Percentiles rank a stretch among this genome's conserved stretches.
Conservation (phyloP, 2,888 invertebrate species). For the Pyrochroa serraticornis region DNA sequence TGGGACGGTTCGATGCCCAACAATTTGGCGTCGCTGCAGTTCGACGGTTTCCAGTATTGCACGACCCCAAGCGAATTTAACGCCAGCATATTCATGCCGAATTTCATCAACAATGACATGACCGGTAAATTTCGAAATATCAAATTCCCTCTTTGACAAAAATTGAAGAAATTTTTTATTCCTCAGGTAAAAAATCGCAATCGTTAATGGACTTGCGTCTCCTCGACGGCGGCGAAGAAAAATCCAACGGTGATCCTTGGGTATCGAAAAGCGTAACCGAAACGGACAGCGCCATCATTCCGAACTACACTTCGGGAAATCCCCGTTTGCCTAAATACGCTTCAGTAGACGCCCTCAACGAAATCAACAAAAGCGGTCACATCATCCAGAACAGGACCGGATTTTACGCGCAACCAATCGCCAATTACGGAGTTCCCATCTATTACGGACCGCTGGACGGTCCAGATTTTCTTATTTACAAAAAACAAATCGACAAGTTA, state of each 20-base stretch:
- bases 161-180: slow-evolving; percentile 1
- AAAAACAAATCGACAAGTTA: slow-evolving; percentile 53
- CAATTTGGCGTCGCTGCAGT: slow-evolving; percentile 47
- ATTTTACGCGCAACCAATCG: slow-evolving; percentile 56
- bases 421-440: slow-evolving; percentile 56
- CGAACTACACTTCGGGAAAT: slow-evolving; percentile 39
- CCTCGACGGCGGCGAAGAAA: slow-evolving; percentile 44
- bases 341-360: slow-evolving; percentile 53
- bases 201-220: slow-evolving; percentile 56
- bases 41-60: slow-evolving; percentile 52
- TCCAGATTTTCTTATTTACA: slow-evolving; percentile 57
- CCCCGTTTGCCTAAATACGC: slow-evolving; percentile 48
- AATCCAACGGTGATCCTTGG: slow-evolving; percentile 41
- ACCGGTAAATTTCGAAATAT: slow-evolving; percentile 20
- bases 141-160: too few species aligned
- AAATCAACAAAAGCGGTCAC: slow-evolving; percentile 42
- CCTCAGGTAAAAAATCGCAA: slow-evolving; percentile 54
- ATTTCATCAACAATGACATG: slow-evolving; percentile 37
- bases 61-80: slow-evolving; percentile 57
- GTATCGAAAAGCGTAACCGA: slow-evolving; percentile 45
- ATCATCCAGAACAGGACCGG: slow-evolving; percentile 54
- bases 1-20: slow-evolving; percentile 50
- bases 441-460: slow-evolving; percentile 58
- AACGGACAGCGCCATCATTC: slow-evolving; percentile 42
- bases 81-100: slow-evolving; percentile 55